Conservation (phyloP, 2,888 invertebrate genomes). For the Deilephila porcellus region DNA sequence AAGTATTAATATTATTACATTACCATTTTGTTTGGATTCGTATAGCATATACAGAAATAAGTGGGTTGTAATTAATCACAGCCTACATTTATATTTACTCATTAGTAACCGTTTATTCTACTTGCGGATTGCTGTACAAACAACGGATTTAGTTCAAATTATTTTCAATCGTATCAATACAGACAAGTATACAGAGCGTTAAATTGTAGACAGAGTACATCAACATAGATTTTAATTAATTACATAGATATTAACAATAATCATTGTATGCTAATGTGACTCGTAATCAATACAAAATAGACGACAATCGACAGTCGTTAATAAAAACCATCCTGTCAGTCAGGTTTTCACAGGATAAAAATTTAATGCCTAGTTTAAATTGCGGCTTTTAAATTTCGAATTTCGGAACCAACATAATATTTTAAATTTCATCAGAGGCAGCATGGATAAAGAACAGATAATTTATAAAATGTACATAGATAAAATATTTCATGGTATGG, state of each 20-base stretch:
- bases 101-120: constrained; percentile 2
- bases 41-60: constrained; percentile 1
- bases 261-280: constrained; percentile 22
- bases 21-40: neutral
- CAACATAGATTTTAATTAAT: constrained; percentile 23
- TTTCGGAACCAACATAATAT: neutral
- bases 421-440: neutral
- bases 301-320: constrained; percentile 12
- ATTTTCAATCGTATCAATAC: neutral
- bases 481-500: neutral
- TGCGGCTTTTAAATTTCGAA: neutral
- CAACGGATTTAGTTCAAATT: neutral
- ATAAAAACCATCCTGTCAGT: neutral
- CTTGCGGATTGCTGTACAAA: neutral
- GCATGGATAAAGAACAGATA: neutral
- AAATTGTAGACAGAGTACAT: neutral
- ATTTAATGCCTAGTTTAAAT: neutral
- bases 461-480: neutral
- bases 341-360: neutral
- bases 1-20: neutral
- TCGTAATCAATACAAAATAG: constrained; percentile 15
- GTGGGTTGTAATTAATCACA: constrained; percentile 14
- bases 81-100: constrained; percentile 11
- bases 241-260: constrained; percentile 24
- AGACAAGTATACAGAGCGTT: neutral